Conservation (phyloP, 1,140 invertebrate genomes). For the Aporrectodea caliginosa region DNA sequence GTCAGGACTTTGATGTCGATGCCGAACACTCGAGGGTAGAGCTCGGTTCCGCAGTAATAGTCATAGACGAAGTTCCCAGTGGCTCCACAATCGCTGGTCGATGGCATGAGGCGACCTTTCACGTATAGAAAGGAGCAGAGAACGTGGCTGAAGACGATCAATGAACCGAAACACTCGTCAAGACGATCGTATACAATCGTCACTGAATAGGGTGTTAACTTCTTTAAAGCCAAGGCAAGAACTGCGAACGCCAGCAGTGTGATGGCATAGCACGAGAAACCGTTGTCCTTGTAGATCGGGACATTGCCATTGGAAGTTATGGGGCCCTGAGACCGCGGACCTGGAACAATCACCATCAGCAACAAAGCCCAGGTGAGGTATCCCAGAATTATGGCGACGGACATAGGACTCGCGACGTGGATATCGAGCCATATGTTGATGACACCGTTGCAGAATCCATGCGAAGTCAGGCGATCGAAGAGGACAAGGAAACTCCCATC, state of each 20-base stretch:
- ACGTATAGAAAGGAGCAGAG: conserved; percentile 58
- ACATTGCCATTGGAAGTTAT: conserved; percentile 57
- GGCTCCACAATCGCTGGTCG: conserved; percentile 43
- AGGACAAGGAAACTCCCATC: conserved; percentile 43
- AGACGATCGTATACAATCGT: conserved; percentile 57
- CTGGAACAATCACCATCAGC: conserved; percentile 54
- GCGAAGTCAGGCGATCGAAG: neutral
- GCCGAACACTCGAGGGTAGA: conserved; percentile 59
- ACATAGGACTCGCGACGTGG: conserved; percentile 36
- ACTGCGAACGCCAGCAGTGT: conserved; percentile 51
- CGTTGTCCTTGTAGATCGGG: conserved; percentile 59
- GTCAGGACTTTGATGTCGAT: conserved; percentile 47
- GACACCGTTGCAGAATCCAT: conserved; percentile 33
- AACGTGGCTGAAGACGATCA: conserved; percentile 58
- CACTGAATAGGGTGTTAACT: conserved; percentile 28
- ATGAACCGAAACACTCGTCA: conserved; percentile 56
- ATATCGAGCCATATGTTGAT: conserved; percentile 42
- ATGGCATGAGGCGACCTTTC: conserved; percentile 52
- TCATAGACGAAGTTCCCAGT: conserved; percentile 58
- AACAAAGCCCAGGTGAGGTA: conserved; percentile 44
- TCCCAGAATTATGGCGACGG: conserved; percentile 39
- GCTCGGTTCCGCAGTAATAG: conserved; percentile 63
- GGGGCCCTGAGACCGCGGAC: conserved; percentile 57
- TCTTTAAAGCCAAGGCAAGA: conserved; percentile 43
- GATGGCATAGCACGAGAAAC: conserved; percentile 56